Percentiles rank a stretch among this genome's conserved stretches.
phyloP scores from a whole-genome alignment of 2,113 vertebrate species.

The Indri indri region DNA sequence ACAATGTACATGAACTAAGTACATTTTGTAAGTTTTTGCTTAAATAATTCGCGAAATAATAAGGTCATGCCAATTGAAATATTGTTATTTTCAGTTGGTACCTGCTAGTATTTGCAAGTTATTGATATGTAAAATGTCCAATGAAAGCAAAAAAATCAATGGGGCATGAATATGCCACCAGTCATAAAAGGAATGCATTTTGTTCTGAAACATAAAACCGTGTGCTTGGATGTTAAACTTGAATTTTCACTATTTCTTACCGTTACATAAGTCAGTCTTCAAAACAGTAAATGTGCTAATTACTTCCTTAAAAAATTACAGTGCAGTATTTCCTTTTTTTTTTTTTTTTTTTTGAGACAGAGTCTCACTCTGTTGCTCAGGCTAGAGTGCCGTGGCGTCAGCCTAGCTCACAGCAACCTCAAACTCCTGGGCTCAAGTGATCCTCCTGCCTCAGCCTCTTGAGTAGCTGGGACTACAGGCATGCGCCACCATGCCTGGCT shows the following conservation, averaged over 20 bases:
- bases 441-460: too few species aligned
- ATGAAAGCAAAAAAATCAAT: background rate
- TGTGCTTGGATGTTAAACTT: background rate
- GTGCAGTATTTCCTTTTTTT: background rate
- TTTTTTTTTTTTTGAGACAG: too few species aligned
- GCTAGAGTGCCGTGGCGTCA: too few species aligned
- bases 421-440: too few species aligned
- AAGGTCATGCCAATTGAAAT: background rate
- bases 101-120: conserved; percentile 3
- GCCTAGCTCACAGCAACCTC: too few species aligned
- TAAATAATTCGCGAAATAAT: conserved; percentile 38
- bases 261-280: background rate
- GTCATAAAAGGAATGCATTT: background rate
- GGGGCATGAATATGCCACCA: background rate
- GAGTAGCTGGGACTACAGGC: too few species aligned
- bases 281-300: background rate
- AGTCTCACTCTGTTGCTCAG: too few species aligned
- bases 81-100: conserved; percentile 28
- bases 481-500: too few species aligned
- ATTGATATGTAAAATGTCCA: background rate
- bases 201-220: background rate
- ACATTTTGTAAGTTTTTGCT: background rate
- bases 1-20: background rate
- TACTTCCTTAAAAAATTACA: background rate
- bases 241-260: conserved; percentile 17